phyloP scores from a whole-genome alignment of 2,888 invertebrate species.

The Crocallis elinguaria region DNA sequence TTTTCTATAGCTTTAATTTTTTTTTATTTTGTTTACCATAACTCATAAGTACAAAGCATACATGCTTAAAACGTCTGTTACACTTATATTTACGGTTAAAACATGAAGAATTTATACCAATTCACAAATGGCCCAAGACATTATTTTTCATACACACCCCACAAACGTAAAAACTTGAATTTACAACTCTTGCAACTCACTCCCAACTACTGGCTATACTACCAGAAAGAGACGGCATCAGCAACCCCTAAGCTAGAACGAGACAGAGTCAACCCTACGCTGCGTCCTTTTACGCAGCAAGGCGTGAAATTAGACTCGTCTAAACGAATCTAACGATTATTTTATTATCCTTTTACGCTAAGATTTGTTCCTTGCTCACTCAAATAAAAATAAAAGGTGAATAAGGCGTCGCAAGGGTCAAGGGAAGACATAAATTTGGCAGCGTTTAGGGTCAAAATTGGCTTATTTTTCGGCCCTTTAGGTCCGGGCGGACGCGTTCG shows the following conservation, averaged over 20 bases:
- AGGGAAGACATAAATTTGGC: slow-evolving; percentile 73
- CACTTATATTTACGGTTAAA: too few relatives aligned
- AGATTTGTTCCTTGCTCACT: slow-evolving; percentile 85
- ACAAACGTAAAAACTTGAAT: slow-evolving; percentile 74
- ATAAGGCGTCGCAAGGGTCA: slow-evolving; percentile 80
- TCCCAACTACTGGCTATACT: slow-evolving; percentile 64
- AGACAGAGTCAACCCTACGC: slow-evolving; percentile 59
- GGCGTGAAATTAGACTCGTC: slow-evolving; percentile 84
- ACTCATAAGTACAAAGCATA: too few relatives aligned
- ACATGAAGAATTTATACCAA: too few relatives aligned
- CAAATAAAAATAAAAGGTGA: slow-evolving; percentile 85
- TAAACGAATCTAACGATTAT: slow-evolving; percentile 85
- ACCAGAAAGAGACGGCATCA: slow-evolving; percentile 50
- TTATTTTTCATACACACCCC: slow-evolving; percentile 61
- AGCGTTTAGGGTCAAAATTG: slow-evolving; percentile 74
- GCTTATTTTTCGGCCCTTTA: slow-evolving; percentile 80
- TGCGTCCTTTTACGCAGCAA: slow-evolving; percentile 80
- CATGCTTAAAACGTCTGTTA: too few relatives aligned
- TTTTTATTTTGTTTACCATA: too few relatives aligned
- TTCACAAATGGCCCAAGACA: background rate
- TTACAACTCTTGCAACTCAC: slow-evolving; percentile 57
- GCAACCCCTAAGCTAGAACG: slow-evolving; percentile 43
- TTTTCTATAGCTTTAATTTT: too few relatives aligned
- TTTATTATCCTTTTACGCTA: slow-evolving; percentile 84
- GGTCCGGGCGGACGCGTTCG: slow-evolving; percentile 53